Conservation (phyloP, 2,888 invertebrate species). For the Selenia dentaria region DNA sequence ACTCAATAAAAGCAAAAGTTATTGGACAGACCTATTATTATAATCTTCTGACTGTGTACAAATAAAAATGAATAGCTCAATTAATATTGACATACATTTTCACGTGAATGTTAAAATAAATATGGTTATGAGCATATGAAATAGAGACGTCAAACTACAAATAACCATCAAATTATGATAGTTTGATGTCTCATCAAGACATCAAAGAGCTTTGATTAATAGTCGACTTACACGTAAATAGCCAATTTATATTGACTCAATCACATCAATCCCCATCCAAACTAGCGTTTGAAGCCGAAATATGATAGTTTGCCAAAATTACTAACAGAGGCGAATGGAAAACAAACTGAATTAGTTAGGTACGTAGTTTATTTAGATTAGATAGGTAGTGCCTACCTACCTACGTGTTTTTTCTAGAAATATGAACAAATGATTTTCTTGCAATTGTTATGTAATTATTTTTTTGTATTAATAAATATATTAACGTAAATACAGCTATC, state of each 20-base stretch:
- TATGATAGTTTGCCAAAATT: neutral
- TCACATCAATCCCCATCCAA: constrained; percentile 5
- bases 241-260: constrained; percentile 18
- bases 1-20: constrained; percentile 17
- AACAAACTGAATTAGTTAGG: too few relatives aligned
- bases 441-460: too few relatives aligned
- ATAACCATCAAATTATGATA: constrained; percentile 16
- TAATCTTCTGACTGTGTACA: constrained; percentile 6
- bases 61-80: constrained; percentile 1
- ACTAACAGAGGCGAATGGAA: too few relatives aligned
- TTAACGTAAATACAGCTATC: too few relatives aligned
- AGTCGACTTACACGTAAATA: constrained; percentile 14
- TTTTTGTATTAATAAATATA: too few relatives aligned
- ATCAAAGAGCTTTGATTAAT: constrained; percentile 21
- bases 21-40: constrained; percentile 15
- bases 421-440: too few relatives aligned
- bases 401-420: too few relatives aligned
- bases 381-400: too few relatives aligned
- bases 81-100: constrained; percentile 1
- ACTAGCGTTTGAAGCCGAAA: neutral
- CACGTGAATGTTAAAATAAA: neutral
- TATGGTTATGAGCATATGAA: neutral
- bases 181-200: constrained; percentile 18
- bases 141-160: neutral
- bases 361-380: too few relatives aligned